These are phyloP conservation scores for Mus spicilegus DNA, from an alignment of 2,113 vertebrate species.

Conservation along the genomic window DNA sequence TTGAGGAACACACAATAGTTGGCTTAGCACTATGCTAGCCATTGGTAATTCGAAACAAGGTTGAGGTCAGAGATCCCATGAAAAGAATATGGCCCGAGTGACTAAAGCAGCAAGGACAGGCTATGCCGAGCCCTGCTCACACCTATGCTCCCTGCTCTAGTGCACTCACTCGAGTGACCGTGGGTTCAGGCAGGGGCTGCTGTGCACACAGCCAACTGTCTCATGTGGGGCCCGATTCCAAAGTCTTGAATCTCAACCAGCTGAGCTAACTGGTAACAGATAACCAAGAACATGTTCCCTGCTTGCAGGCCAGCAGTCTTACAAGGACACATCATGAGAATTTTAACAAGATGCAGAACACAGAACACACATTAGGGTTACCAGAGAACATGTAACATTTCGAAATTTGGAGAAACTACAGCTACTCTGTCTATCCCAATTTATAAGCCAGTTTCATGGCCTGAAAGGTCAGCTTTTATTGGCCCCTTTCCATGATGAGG, in stretches of 20 bases:
- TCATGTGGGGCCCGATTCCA: slow-evolving; percentile 31
- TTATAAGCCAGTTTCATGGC: slow-evolving; percentile 65
- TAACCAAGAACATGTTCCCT: slow-evolving; percentile 47
- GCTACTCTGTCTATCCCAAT: slow-evolving; percentile 66
- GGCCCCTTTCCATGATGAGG: slow-evolving; percentile 67
- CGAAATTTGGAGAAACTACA: slow-evolving; percentile 67
- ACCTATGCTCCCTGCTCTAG: slow-evolving; percentile 5
- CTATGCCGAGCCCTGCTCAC: slow-evolving; percentile 8
- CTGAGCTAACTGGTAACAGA: slow-evolving; percentile 75
- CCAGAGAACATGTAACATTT: slow-evolving; percentile 66
- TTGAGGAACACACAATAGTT: slow-evolving; percentile 20
- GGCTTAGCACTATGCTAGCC: slow-evolving; percentile 2
- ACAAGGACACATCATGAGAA: slow-evolving; percentile 65
- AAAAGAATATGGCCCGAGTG: not conserved
- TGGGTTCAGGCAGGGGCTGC: not conserved
- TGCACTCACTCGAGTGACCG: slow-evolving; percentile 14
- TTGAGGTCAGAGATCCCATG: slow-evolving; percentile 6
- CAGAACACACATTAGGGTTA: slow-evolving; percentile 67
- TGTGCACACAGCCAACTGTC: slow-evolving; percentile 39
- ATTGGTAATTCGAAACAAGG: slow-evolving; percentile 57
- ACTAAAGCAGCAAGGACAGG: slow-evolving; percentile 9
- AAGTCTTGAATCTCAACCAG: slow-evolving; percentile 61
- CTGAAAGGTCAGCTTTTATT: slow-evolving; percentile 60
- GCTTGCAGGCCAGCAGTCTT: slow-evolving; percentile 42
- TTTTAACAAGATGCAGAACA: slow-evolving; percentile 73